Conservation (phyloP, 2,113 vertebrate genomes). For the Daubentonia madagascariensis region DNA sequence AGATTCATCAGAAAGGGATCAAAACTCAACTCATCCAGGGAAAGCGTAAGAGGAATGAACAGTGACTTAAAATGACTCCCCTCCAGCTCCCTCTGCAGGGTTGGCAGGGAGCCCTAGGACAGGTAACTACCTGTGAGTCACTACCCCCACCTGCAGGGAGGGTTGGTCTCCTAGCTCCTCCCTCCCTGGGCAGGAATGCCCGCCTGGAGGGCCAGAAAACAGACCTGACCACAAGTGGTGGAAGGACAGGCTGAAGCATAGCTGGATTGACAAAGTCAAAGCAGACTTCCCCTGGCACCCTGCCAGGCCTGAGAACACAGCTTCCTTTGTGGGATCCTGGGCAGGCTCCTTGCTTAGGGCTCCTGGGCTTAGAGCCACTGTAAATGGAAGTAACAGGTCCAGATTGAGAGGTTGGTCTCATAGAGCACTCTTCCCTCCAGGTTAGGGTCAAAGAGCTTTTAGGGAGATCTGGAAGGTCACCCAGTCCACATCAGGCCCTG, state of each 20-base stretch:
- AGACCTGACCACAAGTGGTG: conserved; percentile 3
- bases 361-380: neutral
- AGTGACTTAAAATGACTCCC: neutral
- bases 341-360: neutral
- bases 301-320: neutral
- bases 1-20: neutral
- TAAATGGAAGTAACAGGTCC: neutral
- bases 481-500: neutral
- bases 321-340: neutral
- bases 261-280: neutral
- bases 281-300: neutral
- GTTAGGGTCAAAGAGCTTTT: neutral
- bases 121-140: conserved; percentile 76
- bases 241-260: neutral
- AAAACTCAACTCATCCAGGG: neutral
- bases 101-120: conserved; percentile 62
- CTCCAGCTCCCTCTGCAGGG: neutral
- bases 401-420: neutral
- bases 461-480: neutral
- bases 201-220: conserved; percentile 49
- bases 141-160: neutral
- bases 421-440: neutral
- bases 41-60: neutral
- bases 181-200: conserved; percentile 61
- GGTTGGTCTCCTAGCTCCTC: neutral